These are phyloP conservation scores for Syrphus vitripennis DNA, from an alignment of 2,888 invertebrate genomes.

Conservation along the genomic window DNA sequence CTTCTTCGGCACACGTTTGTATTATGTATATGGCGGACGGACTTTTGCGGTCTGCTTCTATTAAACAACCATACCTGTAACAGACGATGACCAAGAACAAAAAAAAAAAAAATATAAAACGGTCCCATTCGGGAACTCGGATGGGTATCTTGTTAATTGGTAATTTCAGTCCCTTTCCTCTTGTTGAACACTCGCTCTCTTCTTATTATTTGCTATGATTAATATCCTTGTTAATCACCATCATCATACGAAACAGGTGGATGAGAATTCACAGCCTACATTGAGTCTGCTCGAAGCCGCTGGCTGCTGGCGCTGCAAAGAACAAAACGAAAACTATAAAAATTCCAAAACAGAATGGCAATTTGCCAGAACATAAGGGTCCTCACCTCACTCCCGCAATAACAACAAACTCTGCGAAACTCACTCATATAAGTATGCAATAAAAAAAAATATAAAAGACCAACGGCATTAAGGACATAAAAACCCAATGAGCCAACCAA, in stretches of 20 bases:
- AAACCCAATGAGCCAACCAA: conserved; percentile 66
- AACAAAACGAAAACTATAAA: conserved; percentile 58
- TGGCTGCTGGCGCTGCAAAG: neutral
- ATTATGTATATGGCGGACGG: neutral
- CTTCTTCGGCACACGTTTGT: conserved; percentile 14
- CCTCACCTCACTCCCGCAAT: neutral
- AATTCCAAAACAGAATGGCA: conserved; percentile 59
- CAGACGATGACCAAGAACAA: neutral
- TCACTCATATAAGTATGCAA: conserved; percentile 25
- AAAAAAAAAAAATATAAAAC: conserved; percentile 18
- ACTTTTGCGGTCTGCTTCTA: conserved; percentile 49
- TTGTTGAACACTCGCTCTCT: neutral
- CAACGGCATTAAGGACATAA: conserved; percentile 34
- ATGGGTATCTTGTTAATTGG: conserved; percentile 71
- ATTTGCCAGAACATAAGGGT: conserved; percentile 67
- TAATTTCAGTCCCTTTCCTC: conserved; percentile 49
- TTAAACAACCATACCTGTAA: conserved; percentile 51
- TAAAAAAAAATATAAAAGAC: conserved; percentile 8
- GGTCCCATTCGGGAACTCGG: conserved; percentile 60
- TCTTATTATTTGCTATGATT: conserved; percentile 54
- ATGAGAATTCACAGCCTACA: neutral
- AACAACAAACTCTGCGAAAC: neutral
- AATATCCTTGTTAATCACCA: conserved; percentile 71
- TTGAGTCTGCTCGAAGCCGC: no score
- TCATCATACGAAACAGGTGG: conserved; percentile 66